These are phyloP conservation scores for Odontesthes bonariensis DNA, from an alignment of 2,113 vertebrate genomes.

Conservation along the genomic window DNA sequence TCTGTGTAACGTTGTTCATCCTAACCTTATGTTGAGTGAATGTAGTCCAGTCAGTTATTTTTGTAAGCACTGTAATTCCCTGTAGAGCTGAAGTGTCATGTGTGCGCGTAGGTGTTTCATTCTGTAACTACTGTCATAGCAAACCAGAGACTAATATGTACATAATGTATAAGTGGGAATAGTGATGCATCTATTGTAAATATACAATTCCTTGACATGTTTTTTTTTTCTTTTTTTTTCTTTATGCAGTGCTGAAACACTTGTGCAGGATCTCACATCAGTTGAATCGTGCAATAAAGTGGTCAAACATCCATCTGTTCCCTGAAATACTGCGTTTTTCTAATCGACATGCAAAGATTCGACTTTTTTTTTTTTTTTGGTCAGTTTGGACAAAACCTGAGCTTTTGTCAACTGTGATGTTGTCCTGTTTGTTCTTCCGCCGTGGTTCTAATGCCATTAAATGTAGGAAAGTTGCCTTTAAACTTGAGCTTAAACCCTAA, in stretches of 20 bases:
- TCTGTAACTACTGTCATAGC: constrained; percentile 80
- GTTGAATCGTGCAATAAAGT: constrained; percentile 78
- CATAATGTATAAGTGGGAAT: constrained; percentile 82
- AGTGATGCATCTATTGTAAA: constrained; percentile 81
- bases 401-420: too few species aligned
- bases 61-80: constrained; percentile 74
- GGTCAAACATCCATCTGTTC: constrained; percentile 30
- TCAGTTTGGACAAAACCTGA: too few species aligned
- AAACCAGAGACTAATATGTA: constrained; percentile 82
- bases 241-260: constrained; percentile 69
- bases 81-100: constrained; percentile 65
- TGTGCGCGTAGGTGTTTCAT: constrained; percentile 53
- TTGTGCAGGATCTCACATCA: constrained; percentile 69
- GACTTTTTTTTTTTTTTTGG: too few species aligned
- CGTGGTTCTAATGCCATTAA: too few species aligned
- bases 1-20: constrained; percentile 32
- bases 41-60: constrained; percentile 63
- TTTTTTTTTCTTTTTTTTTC: constrained; percentile 25
- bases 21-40: constrained; percentile 68
- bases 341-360: background rate
- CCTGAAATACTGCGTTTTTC: background rate
- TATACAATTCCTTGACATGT: constrained; percentile 53
- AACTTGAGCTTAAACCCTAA: too few species aligned
- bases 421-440: too few species aligned
- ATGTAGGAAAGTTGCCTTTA: too few species aligned